A percentile compares a stretch with the other conserved stretches of the same genome.
phyloP scores from a whole-genome alignment of 2,797 vertebrate genomes.

The Rhynchotus rufescens region DNA sequence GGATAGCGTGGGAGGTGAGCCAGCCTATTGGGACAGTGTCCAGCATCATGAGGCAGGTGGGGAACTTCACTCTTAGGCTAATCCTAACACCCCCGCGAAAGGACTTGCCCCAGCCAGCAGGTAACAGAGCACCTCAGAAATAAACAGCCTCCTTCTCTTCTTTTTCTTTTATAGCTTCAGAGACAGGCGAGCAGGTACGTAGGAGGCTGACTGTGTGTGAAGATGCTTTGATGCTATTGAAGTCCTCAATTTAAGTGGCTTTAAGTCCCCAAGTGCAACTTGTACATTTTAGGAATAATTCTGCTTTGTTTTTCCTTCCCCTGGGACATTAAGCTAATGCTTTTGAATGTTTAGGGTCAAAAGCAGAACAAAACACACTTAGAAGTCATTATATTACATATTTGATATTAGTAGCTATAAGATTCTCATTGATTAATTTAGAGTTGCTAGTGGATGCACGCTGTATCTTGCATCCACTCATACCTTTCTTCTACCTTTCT shows the following conservation, averaged over 20 bases:
- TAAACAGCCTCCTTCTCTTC: not conserved
- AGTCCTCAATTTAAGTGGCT: not conserved
- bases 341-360: not conserved
- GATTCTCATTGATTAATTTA: not conserved
- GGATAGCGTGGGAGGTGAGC: no score
- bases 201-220: not conserved
- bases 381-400: not conserved
- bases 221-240: not conserved
- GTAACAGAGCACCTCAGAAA: not conserved
- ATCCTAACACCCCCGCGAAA: not conserved
- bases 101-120: not conserved
- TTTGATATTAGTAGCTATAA: not conserved
- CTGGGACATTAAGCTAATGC: not conserved
- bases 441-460: not conserved
- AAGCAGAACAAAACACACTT: not conserved
- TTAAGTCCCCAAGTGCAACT: not conserved
- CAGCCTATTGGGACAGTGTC: not conserved
- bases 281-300: not conserved
- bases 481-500: not conserved
- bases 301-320: not conserved
- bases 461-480: not conserved
- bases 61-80: fast-evolving
- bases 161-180: not conserved
- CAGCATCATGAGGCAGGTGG: not conserved
- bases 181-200: not conserved